Evolutionary conservation across 2,797 vertebrate species (phyloP).

Genomic region (Picus viridis): DNA sequence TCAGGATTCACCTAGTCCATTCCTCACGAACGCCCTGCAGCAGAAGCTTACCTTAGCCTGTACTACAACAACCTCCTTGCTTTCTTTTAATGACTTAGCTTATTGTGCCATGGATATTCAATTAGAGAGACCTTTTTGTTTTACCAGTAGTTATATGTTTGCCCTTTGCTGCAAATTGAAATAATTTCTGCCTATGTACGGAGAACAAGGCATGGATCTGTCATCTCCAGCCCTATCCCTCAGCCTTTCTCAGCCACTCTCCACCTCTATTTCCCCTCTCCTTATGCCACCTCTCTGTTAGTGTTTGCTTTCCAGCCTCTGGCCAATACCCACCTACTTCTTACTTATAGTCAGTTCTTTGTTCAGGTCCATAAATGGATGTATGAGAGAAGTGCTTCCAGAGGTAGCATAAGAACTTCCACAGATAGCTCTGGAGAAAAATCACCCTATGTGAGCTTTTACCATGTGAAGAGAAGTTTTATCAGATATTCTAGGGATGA

Average conservation of each 20-base stretch:
- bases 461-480: neutral
- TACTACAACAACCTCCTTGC: neutral
- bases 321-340: neutral
- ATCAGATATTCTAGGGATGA: neutral
- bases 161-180: neutral
- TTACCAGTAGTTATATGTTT: neutral
- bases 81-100: neutral
- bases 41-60: neutral
- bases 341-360: neutral
- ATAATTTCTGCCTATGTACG: fast-evolving
- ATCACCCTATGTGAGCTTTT: neutral
- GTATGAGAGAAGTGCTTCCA: neutral
- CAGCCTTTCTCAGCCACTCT: neutral
- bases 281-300: neutral
- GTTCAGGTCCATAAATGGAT: neutral
- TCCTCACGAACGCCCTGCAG: neutral
- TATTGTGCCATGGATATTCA: neutral
- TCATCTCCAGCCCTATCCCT: neutral
- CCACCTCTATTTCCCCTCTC: neutral
- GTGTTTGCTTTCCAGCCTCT: neutral
- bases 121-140: neutral
- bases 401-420: neutral
- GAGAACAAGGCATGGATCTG: neutral
- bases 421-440: neutral
- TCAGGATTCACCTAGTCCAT: neutral